Evolutionary conservation across 2,888 invertebrate species (phyloP), one percentile per base, ranked within the genome.

Genomic region (Pterobdella sp.): DNA sequence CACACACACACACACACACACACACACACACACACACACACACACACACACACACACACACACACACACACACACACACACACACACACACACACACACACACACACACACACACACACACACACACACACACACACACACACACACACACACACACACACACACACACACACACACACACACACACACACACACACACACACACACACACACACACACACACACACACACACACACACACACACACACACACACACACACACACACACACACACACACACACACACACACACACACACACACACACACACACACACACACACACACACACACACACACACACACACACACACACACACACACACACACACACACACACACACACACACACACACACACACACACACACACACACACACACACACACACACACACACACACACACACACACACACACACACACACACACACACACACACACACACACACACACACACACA

Each of bases 361-460:
- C 42, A 72, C 35, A 35, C 37, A 67, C 37, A 56, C 26, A 74
- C 52, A 65, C 69, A 74, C 64, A 72, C 63, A 67, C 56, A 74
- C 69, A 72, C 64, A 67, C 66, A 74, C 49, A 74, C 66, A 72
- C 49, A 67, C 66, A 74, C 49, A 74, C 66, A 72, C 60, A 56
- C 60, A 56, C 60, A 56, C 60, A 56, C 60, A 56, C 7, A 56
- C 60, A 56, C 60, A 18, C 60, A 56, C 60, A 56, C n/a, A 56
- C n/a, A 56, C 60, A 18, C 60, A 56, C 60, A 56, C 60, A 56
- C 60, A 56, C 60, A 56, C 7, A 56, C n/a, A 56, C 60, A 56
- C 4, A 56, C 60, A 56, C 60, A 56, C 60, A 56, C 60, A 56
- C 60, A 56, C 60, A 56, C 4, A 56, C 60, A 56, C 60, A 56